Conservation (phyloP, 2,113 vertebrate species). For the Rhinopomastus cyanomelas region DNA sequence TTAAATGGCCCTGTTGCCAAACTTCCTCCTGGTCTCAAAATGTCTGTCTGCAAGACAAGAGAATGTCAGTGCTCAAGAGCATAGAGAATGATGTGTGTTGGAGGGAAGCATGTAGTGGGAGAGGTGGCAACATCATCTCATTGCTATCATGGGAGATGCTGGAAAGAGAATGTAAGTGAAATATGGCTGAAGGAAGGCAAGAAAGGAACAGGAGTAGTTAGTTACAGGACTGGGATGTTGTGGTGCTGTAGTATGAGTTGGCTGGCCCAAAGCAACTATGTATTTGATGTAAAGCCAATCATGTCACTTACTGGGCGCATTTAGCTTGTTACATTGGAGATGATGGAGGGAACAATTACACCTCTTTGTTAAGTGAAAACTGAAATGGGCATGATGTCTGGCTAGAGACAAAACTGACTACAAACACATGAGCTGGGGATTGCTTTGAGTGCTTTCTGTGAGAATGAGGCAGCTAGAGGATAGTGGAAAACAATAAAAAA, state of each 20-base stretch:
- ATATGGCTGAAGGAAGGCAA: background rate
- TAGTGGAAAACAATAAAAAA: background rate
- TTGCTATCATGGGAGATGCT: background rate
- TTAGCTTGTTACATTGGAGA: background rate
- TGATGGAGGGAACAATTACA: background rate
- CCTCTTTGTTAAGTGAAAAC: background rate
- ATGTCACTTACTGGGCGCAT: background rate
- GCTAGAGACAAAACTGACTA: conserved; percentile 17
- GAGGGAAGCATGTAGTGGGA: background rate
- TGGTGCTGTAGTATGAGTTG: background rate
- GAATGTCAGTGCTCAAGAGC: background rate
- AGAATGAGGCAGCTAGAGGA: background rate
- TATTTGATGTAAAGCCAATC: conserved; percentile 3
- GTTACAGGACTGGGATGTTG: background rate
- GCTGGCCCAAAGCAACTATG: background rate
- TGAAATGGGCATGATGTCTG: background rate
- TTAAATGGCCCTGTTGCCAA: background rate
- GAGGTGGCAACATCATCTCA: background rate
- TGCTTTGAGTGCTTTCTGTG: background rate
- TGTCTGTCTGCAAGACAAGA: background rate
- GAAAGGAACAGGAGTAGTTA: background rate
- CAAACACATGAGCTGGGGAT: background rate
- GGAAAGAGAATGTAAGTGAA: background rate
- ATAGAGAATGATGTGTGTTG: fast-evolving
- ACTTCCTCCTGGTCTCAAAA: background rate